These are phyloP conservation scores for Erethizon dorsatum DNA, from an alignment of 2,797 vertebrate genomes.

Conservation along the genomic window DNA sequence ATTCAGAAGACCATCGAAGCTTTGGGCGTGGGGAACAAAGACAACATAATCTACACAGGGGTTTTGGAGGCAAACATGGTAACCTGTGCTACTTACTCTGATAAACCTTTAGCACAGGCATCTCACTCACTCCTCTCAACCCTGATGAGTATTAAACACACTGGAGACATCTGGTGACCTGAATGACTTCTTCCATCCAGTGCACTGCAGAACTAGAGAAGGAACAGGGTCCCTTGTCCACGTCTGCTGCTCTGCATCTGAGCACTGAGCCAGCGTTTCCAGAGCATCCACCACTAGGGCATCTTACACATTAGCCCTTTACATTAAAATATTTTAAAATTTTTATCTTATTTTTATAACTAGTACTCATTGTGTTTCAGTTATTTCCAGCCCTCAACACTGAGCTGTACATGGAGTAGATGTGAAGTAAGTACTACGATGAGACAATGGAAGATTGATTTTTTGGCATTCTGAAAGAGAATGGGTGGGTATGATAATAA, in stretches of 20 bases:
- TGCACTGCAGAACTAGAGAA: background rate
- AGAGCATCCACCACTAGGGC: background rate
- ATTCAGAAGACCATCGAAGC: background rate
- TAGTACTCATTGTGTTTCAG: background rate
- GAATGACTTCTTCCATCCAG: background rate
- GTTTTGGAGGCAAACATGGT: constrained; percentile 15
- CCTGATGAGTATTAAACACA: background rate
- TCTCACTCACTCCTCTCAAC: background rate
- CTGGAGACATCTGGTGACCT: background rate
- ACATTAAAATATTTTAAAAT: constrained; percentile 2
- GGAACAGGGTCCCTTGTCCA: background rate
- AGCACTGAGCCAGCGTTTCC: background rate
- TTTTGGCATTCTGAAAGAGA: background rate
- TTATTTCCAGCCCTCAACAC: background rate
- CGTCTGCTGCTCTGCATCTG: background rate
- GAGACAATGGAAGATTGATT: no score
- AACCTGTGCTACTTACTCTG: background rate
- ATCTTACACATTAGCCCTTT: background rate
- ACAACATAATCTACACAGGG: background rate
- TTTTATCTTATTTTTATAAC: background rate
- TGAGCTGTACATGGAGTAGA: background rate
- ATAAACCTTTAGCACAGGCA: background rate
- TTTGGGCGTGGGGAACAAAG: background rate
- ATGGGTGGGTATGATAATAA: background rate
- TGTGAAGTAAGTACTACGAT: background rate